Percentiles rank a stretch among this genome's conserved stretches.
Conservation (phyloP, 2,113 vertebrate genomes). For the Oncorhynchus keta region DNA sequence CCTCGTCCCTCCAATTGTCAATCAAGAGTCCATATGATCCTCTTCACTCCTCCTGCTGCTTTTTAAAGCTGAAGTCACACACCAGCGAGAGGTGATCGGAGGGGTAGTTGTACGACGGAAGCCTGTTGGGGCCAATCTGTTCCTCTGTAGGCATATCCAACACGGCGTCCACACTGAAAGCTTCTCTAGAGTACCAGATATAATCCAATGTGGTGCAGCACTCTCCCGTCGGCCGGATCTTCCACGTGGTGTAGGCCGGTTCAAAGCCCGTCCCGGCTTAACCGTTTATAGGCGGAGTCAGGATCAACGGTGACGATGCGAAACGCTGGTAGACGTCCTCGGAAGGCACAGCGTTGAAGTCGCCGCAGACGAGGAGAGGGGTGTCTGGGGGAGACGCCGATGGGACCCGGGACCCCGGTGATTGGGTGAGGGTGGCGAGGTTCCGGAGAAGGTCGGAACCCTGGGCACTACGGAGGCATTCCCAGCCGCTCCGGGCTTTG, state of each 20-base stretch:
- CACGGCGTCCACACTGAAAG: constrained; percentile 79
- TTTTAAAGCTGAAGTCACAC: constrained; percentile 91
- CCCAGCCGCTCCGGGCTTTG: constrained; percentile 92
- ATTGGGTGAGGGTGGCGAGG: constrained; percentile 77
- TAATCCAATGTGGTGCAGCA: constrained; percentile 93
- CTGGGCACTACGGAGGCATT: constrained; percentile 88
- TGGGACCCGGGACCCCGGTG: constrained; percentile 8
- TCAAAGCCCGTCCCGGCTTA: constrained; percentile 86
- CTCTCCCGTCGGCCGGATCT: constrained; percentile 91
- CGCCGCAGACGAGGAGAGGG: constrained; percentile 89
- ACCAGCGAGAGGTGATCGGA: constrained; percentile 95
- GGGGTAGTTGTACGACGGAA: constrained; percentile 92
- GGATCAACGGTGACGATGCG: constrained; percentile 81
- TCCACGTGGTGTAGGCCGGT: constrained; percentile 92
- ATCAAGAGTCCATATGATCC: not conserved
- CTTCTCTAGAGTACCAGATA: constrained; percentile 88
- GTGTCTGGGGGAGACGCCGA: not conserved
- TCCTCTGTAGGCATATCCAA: constrained; percentile 87
- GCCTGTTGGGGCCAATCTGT: constrained; percentile 91
- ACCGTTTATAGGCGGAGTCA: constrained; percentile 90
- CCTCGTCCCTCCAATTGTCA: not conserved
- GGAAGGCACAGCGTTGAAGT: constrained; percentile 89
- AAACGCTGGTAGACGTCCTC: constrained; percentile 93
- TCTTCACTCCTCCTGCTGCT: constrained; percentile 59
- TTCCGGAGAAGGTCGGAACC: constrained; percentile 89